A percentile compares a stretch with the other conserved stretches of the same genome.
These are phyloP conservation scores for Andrena praecox DNA, from an alignment of 2,888 invertebrate species.

Conservation along the genomic window DNA sequence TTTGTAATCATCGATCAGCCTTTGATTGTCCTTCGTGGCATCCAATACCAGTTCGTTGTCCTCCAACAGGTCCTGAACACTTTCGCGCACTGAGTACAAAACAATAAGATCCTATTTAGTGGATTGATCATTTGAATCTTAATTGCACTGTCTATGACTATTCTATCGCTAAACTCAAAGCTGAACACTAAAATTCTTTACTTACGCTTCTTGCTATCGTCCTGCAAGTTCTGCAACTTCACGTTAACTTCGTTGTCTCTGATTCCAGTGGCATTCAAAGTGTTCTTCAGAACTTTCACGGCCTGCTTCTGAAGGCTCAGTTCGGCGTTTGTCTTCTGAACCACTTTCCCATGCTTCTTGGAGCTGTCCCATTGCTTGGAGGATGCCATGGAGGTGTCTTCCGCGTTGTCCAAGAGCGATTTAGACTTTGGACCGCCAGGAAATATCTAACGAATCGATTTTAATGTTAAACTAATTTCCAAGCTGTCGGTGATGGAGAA, in stretches of 20 bases:
- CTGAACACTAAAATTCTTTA: constrained; percentile 66
- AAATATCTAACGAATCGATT: constrained; percentile 73
- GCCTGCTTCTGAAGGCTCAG: constrained; percentile 81
- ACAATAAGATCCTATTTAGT: neutral
- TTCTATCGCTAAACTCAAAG: neutral
- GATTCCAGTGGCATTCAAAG: constrained; percentile 81
- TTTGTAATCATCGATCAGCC: constrained; percentile 84
- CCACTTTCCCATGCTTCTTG: constrained; percentile 84
- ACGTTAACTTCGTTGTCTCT: constrained; percentile 82
- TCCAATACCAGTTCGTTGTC: constrained; percentile 70
- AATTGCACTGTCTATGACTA: neutral
- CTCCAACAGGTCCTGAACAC: constrained; percentile 65
- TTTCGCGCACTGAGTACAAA: constrained; percentile 72
- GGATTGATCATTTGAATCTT: neutral
- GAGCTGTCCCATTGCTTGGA: constrained; percentile 78
- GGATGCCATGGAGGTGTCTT: constrained; percentile 78
- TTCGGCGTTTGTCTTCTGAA: constrained; percentile 83
- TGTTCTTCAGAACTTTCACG: constrained; percentile 78
- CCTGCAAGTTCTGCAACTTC: constrained; percentile 85
- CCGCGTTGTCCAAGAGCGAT: constrained; percentile 81
- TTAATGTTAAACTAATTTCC: no score
- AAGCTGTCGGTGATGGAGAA: neutral
- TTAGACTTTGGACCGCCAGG: constrained; percentile 74
- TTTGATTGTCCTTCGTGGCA: constrained; percentile 69
- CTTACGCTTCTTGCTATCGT: constrained; percentile 85